Evolutionary conservation across 1,140 invertebrate genomes (phyloP).

Genomic region (Hydropsyche tenuis): DNA sequence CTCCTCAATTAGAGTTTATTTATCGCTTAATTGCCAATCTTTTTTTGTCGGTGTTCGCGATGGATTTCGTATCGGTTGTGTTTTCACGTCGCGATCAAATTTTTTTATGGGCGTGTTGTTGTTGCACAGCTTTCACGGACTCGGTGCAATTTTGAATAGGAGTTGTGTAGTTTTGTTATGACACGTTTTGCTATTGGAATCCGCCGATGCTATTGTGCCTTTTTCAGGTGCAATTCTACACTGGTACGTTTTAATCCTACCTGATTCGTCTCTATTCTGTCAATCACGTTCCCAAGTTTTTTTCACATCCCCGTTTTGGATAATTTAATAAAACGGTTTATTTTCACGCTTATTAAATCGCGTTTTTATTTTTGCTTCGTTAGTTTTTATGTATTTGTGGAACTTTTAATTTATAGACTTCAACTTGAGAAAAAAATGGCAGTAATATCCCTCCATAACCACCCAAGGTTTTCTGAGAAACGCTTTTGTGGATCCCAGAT

Average conservation of each 20-base stretch:
- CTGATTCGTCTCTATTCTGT: conserved; percentile 30
- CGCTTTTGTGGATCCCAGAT: neutral
- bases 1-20: conserved; percentile 4
- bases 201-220: conserved; percentile 11
- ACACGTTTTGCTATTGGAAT: conserved; percentile 29
- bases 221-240: conserved; percentile 20
- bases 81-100: neutral
- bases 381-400: neutral
- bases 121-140: neutral
- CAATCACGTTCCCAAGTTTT: conserved; percentile 19
- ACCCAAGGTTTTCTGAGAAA: conserved; percentile 14
- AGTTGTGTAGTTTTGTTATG: conserved; percentile 35
- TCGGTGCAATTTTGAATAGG: conserved; percentile 20
- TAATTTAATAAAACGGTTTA: neutral
- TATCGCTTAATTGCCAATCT: neutral
- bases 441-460: neutral
- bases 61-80: neutral
- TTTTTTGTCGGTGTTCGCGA: too few species aligned
- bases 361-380: too few species aligned
- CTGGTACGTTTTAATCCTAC: conserved; percentile 29
- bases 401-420: neutral
- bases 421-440: conserved; percentile 9
- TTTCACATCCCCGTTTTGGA: neutral
- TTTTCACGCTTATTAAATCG: neutral
- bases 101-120: neutral